Evolutionary conservation across 2,888 invertebrate genomes (phyloP).

Genomic region (Balanococcus diminutus): DNA sequence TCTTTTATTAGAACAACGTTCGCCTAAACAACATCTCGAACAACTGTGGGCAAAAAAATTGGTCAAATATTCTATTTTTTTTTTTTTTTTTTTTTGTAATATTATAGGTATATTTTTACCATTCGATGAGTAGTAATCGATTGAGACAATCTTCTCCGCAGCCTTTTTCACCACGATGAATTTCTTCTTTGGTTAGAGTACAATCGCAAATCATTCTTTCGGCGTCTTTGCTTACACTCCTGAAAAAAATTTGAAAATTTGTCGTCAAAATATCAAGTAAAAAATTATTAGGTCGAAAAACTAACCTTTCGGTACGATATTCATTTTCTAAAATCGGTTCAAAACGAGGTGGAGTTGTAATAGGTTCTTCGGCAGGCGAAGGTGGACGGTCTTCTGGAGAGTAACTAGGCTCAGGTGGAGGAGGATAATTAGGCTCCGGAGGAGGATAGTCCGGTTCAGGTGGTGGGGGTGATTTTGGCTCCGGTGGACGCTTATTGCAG

Average conservation of each 20-base stretch:
- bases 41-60: conserved; percentile 70
- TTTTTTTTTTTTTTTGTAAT: no score
- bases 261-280: background rate
- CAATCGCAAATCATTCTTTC: conserved; percentile 77
- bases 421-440: background rate
- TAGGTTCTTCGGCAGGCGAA: background rate
- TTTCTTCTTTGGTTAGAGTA: conserved; percentile 86
- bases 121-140: conserved; percentile 97
- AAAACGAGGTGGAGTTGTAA: conserved; percentile 3
- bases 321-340: conserved; percentile 43
- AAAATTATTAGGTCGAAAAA: no score
- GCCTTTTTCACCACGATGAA: conserved; percentile 79
- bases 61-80: background rate
- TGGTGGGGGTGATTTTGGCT: conserved; percentile 16
- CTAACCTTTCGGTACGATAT: conserved; percentile 49
- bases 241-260: background rate
- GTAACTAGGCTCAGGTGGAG: background rate
- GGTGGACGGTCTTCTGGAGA: background rate
- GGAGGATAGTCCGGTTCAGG: background rate
- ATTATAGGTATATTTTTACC: conserved; percentile 66
- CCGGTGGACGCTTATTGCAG: background rate
- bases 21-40: conserved; percentile 83
- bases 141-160: conserved; percentile 97
- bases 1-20: conserved; percentile 90
- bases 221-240: conserved; percentile 50